These are phyloP conservation scores for Epiblema foenella DNA, from an alignment of 2,888 invertebrate genomes.

Conservation along the genomic window DNA sequence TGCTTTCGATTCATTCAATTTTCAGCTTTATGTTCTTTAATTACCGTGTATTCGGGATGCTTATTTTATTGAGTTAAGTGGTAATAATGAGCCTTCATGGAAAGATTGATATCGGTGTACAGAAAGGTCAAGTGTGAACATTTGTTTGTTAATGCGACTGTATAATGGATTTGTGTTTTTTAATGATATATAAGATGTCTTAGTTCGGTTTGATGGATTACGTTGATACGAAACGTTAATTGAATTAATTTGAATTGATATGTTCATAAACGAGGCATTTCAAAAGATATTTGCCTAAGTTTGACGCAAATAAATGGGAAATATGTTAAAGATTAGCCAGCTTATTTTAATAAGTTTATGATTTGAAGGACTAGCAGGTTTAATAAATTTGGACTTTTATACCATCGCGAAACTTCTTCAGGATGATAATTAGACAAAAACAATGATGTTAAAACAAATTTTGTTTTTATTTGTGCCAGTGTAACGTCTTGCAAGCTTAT, in stretches of 20 bases:
- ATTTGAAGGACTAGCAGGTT: background rate
- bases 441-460: too few relatives aligned
- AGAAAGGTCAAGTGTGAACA: conserved; percentile 85
- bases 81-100: conserved; percentile 79
- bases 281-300: conserved; percentile 6
- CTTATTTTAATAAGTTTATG: background rate
- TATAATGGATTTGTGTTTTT: conserved; percentile 79
- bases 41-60: conserved; percentile 45
- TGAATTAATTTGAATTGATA: conserved; percentile 36
- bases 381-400: too few relatives aligned
- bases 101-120: conserved; percentile 79
- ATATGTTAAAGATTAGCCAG: background rate
- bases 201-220: conserved; percentile 71
- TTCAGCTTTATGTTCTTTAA: conserved; percentile 48
- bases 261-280: conserved; percentile 12
- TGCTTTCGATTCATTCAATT: conserved; percentile 45
- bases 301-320: background rate
- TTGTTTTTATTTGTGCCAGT: too few relatives aligned
- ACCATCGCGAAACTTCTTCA: too few relatives aligned
- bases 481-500: too few relatives aligned
- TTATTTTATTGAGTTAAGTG: conserved; percentile 52
- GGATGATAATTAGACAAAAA: too few relatives aligned
- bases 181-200: conserved; percentile 70
- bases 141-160: conserved; percentile 83
- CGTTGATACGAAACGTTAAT: conserved; percentile 40